A percentile compares a stretch with the other conserved stretches of the same genome.
phyloP scores from a whole-genome alignment of 1,140 invertebrate genomes.

The Rhynchophorus ferrugineus region DNA sequence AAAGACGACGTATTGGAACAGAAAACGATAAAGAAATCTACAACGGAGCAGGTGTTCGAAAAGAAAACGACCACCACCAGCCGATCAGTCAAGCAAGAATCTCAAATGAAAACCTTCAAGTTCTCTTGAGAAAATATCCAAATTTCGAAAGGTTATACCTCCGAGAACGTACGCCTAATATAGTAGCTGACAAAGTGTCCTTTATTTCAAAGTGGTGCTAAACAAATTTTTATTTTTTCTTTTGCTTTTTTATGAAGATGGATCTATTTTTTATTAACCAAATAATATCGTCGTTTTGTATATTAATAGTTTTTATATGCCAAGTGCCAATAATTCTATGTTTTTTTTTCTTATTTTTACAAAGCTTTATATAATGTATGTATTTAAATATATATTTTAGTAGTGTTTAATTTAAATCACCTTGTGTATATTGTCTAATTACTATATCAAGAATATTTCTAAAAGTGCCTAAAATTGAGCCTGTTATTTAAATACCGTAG shows the following conservation, averaged over 20 bases:
- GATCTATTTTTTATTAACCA: slow-evolving; percentile 12
- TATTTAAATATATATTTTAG: neutral
- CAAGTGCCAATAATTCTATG: slow-evolving; percentile 21
- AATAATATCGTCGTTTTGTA: slow-evolving; percentile 9
- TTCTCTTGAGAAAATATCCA: slow-evolving; percentile 27
- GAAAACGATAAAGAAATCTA: slow-evolving; percentile 46
- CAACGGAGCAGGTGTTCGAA: slow-evolving; percentile 46
- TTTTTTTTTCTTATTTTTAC: slow-evolving; percentile 8
- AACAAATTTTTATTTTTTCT: neutral
- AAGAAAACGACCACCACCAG: slow-evolving; percentile 47
- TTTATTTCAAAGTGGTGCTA: slow-evolving; percentile 19
- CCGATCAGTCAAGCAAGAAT: slow-evolving; percentile 44
- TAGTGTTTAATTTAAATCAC: no score
- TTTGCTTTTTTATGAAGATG: neutral
- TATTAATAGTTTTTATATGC: slow-evolving; percentile 12
- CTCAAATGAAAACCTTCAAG: slow-evolving; percentile 44
- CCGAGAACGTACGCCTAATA: neutral
- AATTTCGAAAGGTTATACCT: neutral
- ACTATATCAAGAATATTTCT: no score
- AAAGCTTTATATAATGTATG: neutral
- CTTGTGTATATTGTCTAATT: no score
- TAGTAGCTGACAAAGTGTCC: no score
- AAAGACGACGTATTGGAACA: slow-evolving; percentile 43
- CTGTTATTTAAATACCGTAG: slow-evolving; percentile 14
- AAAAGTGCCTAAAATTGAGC: slow-evolving; percentile 17